Evolutionary conservation across 2,888 invertebrate genomes (phyloP), one percentile per base, ranked within the genome.

Genomic region (Tholera decimalis): DNA sequence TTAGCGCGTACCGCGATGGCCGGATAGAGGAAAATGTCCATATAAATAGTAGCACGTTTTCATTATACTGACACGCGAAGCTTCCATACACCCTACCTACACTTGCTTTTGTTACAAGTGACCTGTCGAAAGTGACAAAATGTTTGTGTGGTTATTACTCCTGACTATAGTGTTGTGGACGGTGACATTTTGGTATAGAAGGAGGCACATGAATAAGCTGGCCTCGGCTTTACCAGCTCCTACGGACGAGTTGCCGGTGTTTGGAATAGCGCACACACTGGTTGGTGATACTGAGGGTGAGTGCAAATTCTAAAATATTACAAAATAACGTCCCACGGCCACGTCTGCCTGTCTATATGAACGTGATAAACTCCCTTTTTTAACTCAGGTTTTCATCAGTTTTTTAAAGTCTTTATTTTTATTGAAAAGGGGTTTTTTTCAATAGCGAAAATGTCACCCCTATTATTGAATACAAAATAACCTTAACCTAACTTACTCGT

Each of bases 201-300:
- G 92, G 61, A 85, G 92, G 69, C 82, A 87, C 41, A 85, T 94
- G 88, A 89, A 91, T 59, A 80, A 86, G 65, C 64, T 94, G 39
- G 92, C 93, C 2, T 74, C 86, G 0, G 73, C 54, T 4, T 79
- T 92, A 50, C 87, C 87, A 2, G 62, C 30, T 2, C 41, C 85
- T 0, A 69, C 80, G 2, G 73, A 70, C 2, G 84, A 87, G 15
- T 47, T 90, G 24, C 93, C 93, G 1, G 2, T 90, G 2, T 77
- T 93, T n/a, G 93, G 94, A 2, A 18, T 91, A 15, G 86, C 91
- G 8, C 88, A 89, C 47, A 80, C 56, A 7, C 41, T 94, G 4
- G 26, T 75, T 3, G 93, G 93, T 7, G 83, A 71, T 62, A 89
- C 89, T 46, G 92, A 92, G 77, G 88, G 94, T 93, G 77, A 85